Evolutionary conservation across 2,888 invertebrate species (phyloP).

Genomic region (Eremobia ochroleuca): DNA sequence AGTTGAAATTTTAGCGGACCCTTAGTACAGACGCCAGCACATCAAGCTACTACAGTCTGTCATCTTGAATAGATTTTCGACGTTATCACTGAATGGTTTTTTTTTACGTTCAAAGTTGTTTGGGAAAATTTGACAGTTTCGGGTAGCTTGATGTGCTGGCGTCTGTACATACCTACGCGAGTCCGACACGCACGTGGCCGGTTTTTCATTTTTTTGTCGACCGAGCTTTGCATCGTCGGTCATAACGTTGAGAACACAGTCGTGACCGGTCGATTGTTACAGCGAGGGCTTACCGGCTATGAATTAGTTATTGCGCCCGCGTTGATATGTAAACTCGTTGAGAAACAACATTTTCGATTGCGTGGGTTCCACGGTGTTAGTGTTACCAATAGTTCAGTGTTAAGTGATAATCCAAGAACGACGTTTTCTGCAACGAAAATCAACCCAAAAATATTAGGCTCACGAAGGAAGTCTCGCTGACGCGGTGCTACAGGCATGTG

Average conservation of each 20-base stretch:
- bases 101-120: no score
- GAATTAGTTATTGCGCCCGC: conserved; percentile 23
- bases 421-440: not conserved
- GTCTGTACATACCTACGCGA: conserved; percentile 4
- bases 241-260: conserved; percentile 34
- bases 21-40: conserved; percentile 5
- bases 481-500: not conserved
- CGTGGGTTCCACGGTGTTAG: not conserved
- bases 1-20: conserved; percentile 6
- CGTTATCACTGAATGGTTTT: no score
- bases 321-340: not conserved
- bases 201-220: conserved; percentile 19
- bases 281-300: not conserved
- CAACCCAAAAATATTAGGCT: not conserved
- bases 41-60: no score
- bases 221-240: conserved; percentile 20
- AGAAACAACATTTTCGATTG: not conserved
- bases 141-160: no score
- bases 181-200: conserved; percentile 21
- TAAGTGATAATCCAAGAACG: not conserved
- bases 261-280: conserved; percentile 22
- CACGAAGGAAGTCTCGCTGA: not conserved
- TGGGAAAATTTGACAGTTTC: no score
- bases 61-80: no score
- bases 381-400: not conserved